Percentiles rank a stretch among this genome's conserved stretches.
phyloP scores from a whole-genome alignment of 2,113 vertebrate genomes.

The rat (Rattus norvegicus) region DNA sequence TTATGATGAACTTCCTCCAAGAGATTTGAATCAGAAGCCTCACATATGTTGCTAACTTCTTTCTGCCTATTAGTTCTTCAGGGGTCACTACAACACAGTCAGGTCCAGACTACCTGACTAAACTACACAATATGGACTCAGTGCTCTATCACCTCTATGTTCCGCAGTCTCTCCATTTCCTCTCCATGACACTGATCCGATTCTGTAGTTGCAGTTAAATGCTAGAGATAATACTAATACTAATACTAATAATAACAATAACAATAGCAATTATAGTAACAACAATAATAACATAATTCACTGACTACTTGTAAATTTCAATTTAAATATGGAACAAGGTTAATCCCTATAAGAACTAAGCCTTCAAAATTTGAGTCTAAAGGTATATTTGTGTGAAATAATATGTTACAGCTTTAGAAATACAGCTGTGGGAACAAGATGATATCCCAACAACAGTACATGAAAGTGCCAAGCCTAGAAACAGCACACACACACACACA shows the following conservation, averaged over 20 bases:
- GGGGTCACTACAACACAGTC: no score
- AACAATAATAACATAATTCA: no score
- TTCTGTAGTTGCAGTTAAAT: background rate
- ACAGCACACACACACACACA: background rate
- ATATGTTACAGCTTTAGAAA: background rate
- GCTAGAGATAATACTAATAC: background rate
- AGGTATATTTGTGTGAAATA: background rate
- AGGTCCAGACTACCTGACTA: background rate
- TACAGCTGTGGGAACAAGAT: background rate
- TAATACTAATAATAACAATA: background rate
- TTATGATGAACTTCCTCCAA: background rate
- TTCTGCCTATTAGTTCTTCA: background rate
- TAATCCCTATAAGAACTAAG: background rate
- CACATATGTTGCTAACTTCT: background rate
- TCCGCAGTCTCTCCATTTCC: background rate
- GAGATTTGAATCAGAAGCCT: background rate
- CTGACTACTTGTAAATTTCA: slow-evolving; percentile 8
- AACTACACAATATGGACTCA: background rate
- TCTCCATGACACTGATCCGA: background rate
- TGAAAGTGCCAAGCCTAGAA: background rate
- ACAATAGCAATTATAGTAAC: no score
- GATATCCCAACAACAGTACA: background rate
- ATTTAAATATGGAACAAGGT: background rate
- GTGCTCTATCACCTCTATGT: background rate
- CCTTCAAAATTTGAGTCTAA: background rate